These are phyloP conservation scores for Galagoides demidoff DNA, from an alignment of 2,797 vertebrate species.

Conservation along the genomic window DNA sequence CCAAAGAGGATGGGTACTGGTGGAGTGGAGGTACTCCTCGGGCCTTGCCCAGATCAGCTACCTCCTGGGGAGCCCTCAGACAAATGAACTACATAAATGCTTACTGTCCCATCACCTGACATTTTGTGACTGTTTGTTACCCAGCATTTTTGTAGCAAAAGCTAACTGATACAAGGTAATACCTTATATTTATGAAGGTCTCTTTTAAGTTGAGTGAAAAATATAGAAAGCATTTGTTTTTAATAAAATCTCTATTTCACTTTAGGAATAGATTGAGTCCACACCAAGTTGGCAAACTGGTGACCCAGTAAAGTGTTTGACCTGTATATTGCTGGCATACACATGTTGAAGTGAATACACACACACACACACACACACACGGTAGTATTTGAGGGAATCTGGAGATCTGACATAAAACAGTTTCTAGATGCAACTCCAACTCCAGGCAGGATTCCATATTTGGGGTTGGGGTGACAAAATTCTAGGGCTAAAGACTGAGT, in stretches of 20 bases:
- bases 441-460: not conserved
- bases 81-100: not conserved
- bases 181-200: not conserved
- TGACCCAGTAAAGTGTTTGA: not conserved
- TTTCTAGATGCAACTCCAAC: not conserved
- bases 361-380: not conserved
- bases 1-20: not conserved
- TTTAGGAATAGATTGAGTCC: not conserved
- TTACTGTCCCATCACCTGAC: rapidly evolving
- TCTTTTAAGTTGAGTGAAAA: not conserved
- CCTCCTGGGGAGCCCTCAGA: not conserved
- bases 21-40: not conserved
- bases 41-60: not conserved
- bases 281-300: not conserved
- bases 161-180: not conserved
- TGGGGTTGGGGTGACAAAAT: too few species aligned
- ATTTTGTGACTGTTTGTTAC: not conserved
- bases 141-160: not conserved
- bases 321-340: not conserved
- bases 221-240: not conserved
- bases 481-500: not conserved
- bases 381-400: not conserved
- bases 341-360: not conserved
- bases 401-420: not conserved
- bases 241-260: not conserved